Base-by-base conservation (phyloP, 2,797 vertebrate species). In the Cygnus olor region DNA sequence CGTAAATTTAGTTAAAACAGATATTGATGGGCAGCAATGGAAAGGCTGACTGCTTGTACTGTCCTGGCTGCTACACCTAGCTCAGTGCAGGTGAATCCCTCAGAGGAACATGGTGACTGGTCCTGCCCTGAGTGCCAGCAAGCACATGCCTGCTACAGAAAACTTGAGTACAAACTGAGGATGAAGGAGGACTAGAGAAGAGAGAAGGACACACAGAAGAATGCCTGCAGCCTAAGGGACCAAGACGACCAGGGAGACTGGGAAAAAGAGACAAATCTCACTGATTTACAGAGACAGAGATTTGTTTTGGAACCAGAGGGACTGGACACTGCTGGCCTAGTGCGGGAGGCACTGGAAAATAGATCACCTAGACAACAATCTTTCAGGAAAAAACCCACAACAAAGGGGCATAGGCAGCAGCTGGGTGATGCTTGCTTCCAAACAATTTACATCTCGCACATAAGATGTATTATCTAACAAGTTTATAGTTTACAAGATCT, bases 81-180 rank as follows among this genome's bases (percentile, higher is more conserved):
- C 65, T 80, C 44, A 4, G 3, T 27, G 9, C 36, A 34, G 53
- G 40, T 38, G 76, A 77, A 38, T 20, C 51, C 61, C 69, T 9
- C 22, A 5, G 36, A 80, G 28, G 57, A 15, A 86, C 21, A 61
- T 1, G 0, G 42, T 32, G 57, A 61, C 10, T 58, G 58, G 22
- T 21, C 53, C 38, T 47, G 25, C 61, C 28, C 53, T 3, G 34
- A 45, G 11, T 2, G 5, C 32, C 40, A 51, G 53, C 0, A 0
- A 58, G 47, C 44, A 66, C 17, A 47, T 42, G 54, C 47, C 16
- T 44, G 8, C 47, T 17, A 30, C 51, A 5, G 36, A 73, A 60
- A 85, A 87, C 38, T 49, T 32, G 34, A 88, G 51, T 83, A 71
- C 36, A 72, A 40, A 19, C 15, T 56, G 60, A 14, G 1, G 30